A percentile compares a stretch with the other conserved stretches of the same genome.
phyloP scores from a whole-genome alignment of 1,140 invertebrate genomes.

The Hyles euphorbiae region DNA sequence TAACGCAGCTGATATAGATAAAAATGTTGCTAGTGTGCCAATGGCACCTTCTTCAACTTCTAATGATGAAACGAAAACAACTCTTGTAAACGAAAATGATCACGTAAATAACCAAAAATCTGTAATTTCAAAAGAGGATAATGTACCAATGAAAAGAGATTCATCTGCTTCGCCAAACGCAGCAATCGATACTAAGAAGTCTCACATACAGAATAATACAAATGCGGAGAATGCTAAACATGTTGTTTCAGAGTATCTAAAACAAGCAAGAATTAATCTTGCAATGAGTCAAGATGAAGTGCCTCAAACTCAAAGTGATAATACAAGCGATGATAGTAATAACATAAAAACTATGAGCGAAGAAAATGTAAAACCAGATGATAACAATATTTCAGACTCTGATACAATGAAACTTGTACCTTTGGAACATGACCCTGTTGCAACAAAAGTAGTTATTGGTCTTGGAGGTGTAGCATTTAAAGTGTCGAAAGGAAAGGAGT shows the following conservation, averaged over 20 bases:
- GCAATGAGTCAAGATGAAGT: conserved; percentile 61
- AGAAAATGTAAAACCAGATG: conserved; percentile 47
- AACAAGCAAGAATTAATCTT: conserved; percentile 77
- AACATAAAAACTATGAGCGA: conserved; percentile 40
- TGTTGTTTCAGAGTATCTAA: conserved; percentile 78
- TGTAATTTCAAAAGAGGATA: conserved; percentile 3
- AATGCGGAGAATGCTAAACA: conserved; percentile 76
- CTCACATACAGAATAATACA: conserved; percentile 2
- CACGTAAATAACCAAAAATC: conserved; percentile 8
- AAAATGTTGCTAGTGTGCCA: conserved; percentile 21
- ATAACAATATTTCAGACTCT: conserved; percentile 33
- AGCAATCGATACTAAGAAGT: conserved; percentile 4
- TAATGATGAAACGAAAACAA: conserved; percentile 17
- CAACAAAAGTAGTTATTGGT: conserved; percentile 71
- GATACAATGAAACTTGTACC: conserved; percentile 44
- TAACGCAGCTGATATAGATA: conserved; percentile 14
- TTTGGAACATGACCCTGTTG: conserved; percentile 61
- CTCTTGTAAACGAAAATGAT: conserved; percentile 24
- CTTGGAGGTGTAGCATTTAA: conserved; percentile 72
- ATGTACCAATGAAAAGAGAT: conserved; percentile 28
- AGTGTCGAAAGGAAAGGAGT: conserved; percentile 67
- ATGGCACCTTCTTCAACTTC: conserved; percentile 17
- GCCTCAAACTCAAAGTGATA: conserved; percentile 39
- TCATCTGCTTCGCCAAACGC: conserved; percentile 6
- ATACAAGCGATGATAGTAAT: conserved; percentile 48